Evolutionary conservation across 2,888 invertebrate genomes (phyloP).

Genomic region (Phaedon cochleariae): DNA sequence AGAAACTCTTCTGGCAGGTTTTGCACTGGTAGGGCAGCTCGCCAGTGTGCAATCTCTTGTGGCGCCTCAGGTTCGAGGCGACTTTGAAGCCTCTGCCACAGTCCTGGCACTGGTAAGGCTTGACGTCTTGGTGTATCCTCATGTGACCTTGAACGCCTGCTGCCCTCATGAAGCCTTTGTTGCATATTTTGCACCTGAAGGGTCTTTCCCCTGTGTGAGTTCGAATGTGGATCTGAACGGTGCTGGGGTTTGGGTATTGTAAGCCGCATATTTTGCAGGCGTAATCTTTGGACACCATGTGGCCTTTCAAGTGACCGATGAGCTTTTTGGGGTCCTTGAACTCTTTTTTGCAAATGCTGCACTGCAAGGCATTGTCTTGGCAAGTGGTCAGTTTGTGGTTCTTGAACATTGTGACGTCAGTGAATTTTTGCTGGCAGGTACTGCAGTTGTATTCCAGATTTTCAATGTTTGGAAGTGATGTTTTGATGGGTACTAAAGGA

Average conservation of each 20-base stretch:
- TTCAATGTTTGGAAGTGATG: constrained; percentile 43
- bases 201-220: constrained; percentile 65
- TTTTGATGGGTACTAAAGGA: constrained; percentile 57
- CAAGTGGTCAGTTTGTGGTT: constrained; percentile 51
- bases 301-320: constrained; percentile 57
- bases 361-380: constrained; percentile 49
- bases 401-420: constrained; percentile 47
- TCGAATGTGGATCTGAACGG: constrained; percentile 68
- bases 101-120: constrained; percentile 56
- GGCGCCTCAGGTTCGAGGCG: constrained; percentile 56
- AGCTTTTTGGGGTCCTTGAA: constrained; percentile 55
- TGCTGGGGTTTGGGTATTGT: constrained; percentile 59
- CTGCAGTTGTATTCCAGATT: constrained; percentile 50
- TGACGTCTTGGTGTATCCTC: constrained; percentile 55
- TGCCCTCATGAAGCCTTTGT: constrained; percentile 58
- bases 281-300: constrained; percentile 58
- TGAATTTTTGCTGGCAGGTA: constrained; percentile 52
- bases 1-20: constrained; percentile 58
- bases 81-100: constrained; percentile 58
- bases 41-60: constrained; percentile 56
- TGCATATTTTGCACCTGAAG: constrained; percentile 52
- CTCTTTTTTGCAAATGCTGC: constrained; percentile 57
- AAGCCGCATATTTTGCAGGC: constrained; percentile 60
- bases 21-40: constrained; percentile 55
- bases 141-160: constrained; percentile 58